These are phyloP conservation scores for Gasteruption jaculator DNA, from an alignment of 2,888 invertebrate genomes.

Conservation along the genomic window DNA sequence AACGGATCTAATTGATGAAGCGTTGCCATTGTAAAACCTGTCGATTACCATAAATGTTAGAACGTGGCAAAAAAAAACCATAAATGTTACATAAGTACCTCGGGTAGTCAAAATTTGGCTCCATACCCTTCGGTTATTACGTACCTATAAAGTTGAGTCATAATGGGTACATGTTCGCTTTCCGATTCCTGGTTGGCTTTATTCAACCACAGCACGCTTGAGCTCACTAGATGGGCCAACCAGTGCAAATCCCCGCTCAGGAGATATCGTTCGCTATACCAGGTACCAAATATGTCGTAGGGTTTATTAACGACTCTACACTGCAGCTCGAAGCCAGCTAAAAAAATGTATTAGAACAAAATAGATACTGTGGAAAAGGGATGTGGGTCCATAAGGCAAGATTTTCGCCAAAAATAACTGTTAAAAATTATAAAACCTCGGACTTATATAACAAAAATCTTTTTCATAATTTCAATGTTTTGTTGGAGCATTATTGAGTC, in stretches of 20 bases:
- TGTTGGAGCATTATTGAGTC: too few relatives aligned
- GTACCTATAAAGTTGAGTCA: slow-evolving; percentile 61
- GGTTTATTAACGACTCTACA: slow-evolving; percentile 78
- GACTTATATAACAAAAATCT: slow-evolving; percentile 9
- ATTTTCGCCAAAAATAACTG: too few relatives aligned
- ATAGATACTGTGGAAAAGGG: too few relatives aligned
- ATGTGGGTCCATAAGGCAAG: too few relatives aligned
- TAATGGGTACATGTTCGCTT: slow-evolving; percentile 74
- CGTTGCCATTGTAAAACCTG: slow-evolving; percentile 74
- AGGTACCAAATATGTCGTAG: slow-evolving; percentile 85
- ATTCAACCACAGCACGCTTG: slow-evolving; percentile 74
- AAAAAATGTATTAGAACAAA: too few relatives aligned
- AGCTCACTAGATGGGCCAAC: slow-evolving; percentile 70
- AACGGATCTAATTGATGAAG: slow-evolving; percentile 72
- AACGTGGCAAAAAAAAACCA: slow-evolving; percentile 1
- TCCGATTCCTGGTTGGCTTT: slow-evolving; percentile 77
- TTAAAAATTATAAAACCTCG: slow-evolving; percentile 10
- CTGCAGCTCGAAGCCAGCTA: slow-evolving; percentile 66
- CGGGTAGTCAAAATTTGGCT: neutral
- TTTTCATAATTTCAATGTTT: too few relatives aligned
- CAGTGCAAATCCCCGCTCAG: slow-evolving; percentile 78
- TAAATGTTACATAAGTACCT: too few relatives aligned
- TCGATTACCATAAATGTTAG: slow-evolving; percentile 8
- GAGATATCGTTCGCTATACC: slow-evolving; percentile 78
- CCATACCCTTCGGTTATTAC: slow-evolving; percentile 10